These are phyloP conservation scores for Neodiprion fabricii DNA, from an alignment of 1,140 invertebrate genomes.

Conservation along the genomic window DNA sequence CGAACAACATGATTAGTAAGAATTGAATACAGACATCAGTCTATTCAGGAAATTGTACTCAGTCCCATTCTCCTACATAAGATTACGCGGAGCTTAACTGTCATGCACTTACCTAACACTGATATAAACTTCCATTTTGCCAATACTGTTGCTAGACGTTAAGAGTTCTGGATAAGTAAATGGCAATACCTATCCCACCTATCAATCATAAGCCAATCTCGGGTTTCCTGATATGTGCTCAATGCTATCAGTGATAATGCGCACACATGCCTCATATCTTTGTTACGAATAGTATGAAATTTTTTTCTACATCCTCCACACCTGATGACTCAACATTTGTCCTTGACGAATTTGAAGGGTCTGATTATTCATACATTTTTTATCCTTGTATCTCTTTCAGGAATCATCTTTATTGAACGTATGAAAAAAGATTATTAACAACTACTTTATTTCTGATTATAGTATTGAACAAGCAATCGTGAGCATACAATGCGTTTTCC, in stretches of 20 bases:
- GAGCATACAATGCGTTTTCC: no score
- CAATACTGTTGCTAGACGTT: background rate
- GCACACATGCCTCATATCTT: background rate
- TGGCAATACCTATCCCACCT: background rate
- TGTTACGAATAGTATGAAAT: background rate
- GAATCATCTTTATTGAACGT: no score
- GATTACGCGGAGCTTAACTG: background rate
- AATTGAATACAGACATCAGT: background rate
- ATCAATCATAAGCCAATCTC: constrained; percentile 11
- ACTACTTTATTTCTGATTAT: no score
- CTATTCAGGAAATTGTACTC: background rate
- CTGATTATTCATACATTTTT: background rate
- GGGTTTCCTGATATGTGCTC: background rate
- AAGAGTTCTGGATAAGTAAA: constrained; percentile 16
- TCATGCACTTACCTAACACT: constrained; percentile 11
- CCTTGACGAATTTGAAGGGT: background rate
- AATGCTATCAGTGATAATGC: constrained; percentile 7
- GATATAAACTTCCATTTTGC: constrained; percentile 10
- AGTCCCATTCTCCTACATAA: background rate
- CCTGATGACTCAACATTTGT: background rate
- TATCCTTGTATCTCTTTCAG: no score
- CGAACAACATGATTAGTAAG: background rate
- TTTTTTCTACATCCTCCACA: background rate
- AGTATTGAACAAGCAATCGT: no score
- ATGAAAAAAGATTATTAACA: no score